These are phyloP conservation scores for Agapostemon virescens DNA, from an alignment of 2,888 invertebrate species.

Conservation along the genomic window DNA sequence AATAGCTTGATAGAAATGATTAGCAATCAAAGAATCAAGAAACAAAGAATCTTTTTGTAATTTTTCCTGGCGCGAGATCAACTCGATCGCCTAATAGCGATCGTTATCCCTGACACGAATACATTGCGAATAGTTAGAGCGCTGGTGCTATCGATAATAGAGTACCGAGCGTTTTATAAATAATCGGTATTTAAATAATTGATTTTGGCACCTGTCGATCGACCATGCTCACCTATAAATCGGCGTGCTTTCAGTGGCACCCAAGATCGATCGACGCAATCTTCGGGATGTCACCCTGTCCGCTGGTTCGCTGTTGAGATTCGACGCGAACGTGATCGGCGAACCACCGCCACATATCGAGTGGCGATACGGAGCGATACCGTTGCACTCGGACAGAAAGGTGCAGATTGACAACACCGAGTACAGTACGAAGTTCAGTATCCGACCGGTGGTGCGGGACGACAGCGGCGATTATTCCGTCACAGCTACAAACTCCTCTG, in stretches of 20 bases:
- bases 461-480: slow-evolving; percentile 94
- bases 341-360: slow-evolving; percentile 97
- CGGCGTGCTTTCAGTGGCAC: slow-evolving; percentile 85
- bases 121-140: slow-evolving; percentile 11
- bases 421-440: slow-evolving; percentile 92
- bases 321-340: slow-evolving; percentile 95
- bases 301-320: slow-evolving; percentile 94
- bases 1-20: too few species aligned
- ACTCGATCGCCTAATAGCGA: slow-evolving; percentile 6
- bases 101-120: slow-evolving; percentile 47
- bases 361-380: slow-evolving; percentile 94
- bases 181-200: slow-evolving; percentile 49
- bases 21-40: too few species aligned
- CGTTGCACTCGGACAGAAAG: slow-evolving; percentile 86
- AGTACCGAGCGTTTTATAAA: slow-evolving; percentile 40
- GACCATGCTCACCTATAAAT: slow-evolving; percentile 41
- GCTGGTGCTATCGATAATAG: background rate
- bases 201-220: slow-evolving; percentile 43
- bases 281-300: slow-evolving; percentile 94
- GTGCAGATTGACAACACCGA: slow-evolving; percentile 91
- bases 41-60: slow-evolving; percentile 5
- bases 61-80: slow-evolving; percentile 26
- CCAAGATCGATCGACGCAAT: slow-evolving; percentile 96
- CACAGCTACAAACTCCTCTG: slow-evolving; percentile 92
- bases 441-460: slow-evolving; percentile 89